These are phyloP conservation scores for Teinopalpus imperialis DNA, from an alignment of 2,888 invertebrate genomes.

Conservation along the genomic window DNA sequence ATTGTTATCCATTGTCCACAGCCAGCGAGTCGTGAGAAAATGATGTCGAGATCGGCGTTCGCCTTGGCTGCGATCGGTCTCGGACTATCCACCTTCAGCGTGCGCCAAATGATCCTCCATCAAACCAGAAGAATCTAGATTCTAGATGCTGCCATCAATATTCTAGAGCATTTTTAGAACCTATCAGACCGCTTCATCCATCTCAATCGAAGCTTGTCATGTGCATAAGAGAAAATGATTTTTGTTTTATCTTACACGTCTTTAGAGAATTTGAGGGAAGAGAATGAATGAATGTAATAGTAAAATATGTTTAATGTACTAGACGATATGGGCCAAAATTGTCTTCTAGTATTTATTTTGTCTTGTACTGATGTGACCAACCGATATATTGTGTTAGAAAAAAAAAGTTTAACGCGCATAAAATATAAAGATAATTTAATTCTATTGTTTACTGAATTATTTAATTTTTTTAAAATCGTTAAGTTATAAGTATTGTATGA, in stretches of 20 bases:
- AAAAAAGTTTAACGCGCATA: slow-evolving; percentile 50
- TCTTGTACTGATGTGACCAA: slow-evolving; percentile 28
- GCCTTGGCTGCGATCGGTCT: slow-evolving; percentile 82
- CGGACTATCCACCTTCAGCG: slow-evolving; percentile 83
- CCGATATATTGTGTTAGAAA: slow-evolving; percentile 30
- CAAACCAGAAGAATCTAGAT: slow-evolving; percentile 67
- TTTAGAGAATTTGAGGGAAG: slow-evolving; percentile 16
- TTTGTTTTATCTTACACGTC: slow-evolving; percentile 16
- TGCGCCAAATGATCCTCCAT: slow-evolving; percentile 82
- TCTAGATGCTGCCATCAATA: slow-evolving; percentile 22
- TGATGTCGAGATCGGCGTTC: slow-evolving; percentile 81
- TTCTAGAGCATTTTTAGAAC: slow-evolving; percentile 18
- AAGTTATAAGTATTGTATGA: slow-evolving; percentile 32
- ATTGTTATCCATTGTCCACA: slow-evolving; percentile 45
- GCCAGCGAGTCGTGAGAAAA: slow-evolving; percentile 78
- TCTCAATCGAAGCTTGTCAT: slow-evolving; percentile 23
- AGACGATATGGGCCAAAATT: slow-evolving; percentile 10
- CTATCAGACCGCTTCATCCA: slow-evolving; percentile 20
- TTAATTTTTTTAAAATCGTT: slow-evolving; percentile 31
- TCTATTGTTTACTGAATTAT: slow-evolving; percentile 33
- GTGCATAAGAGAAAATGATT: slow-evolving; percentile 21
- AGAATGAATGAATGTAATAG: slow-evolving; percentile 15
- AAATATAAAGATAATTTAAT: slow-evolving; percentile 51
- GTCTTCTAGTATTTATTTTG: slow-evolving; percentile 26
- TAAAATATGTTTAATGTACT: slow-evolving; percentile 10